Conservation (phyloP, 1,140 invertebrate species). For the Apis dorsata region DNA sequence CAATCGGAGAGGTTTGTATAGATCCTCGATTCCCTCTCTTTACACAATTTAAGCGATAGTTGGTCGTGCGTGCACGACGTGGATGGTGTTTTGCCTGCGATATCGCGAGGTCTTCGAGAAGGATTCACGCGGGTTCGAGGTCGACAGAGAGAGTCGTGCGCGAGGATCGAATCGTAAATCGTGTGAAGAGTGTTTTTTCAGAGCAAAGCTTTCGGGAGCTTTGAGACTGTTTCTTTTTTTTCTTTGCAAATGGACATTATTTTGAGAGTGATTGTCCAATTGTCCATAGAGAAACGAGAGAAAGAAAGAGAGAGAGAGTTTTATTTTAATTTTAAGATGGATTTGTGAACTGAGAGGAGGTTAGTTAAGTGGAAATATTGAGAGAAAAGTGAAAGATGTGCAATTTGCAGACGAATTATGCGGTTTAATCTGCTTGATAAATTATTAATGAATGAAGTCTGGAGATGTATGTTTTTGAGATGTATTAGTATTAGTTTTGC, state of each 20-base stretch:
- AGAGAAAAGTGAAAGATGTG: neutral
- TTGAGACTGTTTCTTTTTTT: too few species aligned
- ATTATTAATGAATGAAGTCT: neutral
- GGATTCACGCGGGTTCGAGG: neutral
- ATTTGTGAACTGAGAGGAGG: too few species aligned
- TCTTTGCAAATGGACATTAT: too few species aligned
- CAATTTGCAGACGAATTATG: neutral
- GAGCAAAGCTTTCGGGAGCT: too few species aligned
- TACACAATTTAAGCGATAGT: neutral
- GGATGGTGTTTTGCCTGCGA: neutral
- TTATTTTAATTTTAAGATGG: neutral
- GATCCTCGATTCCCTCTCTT: slow-evolving; percentile 13
- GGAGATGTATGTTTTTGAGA: neutral
- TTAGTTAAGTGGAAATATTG: neutral
- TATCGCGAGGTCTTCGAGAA: neutral
- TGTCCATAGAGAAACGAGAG: too few species aligned
- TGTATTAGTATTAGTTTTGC: neutral
- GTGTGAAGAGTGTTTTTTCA: too few species aligned
- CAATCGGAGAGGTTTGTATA: slow-evolving; percentile 54
- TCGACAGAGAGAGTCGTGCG: neutral
- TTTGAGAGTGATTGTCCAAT: too few species aligned
- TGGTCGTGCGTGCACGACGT: neutral
- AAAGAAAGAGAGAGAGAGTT: too few species aligned
- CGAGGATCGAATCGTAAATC: neutral
- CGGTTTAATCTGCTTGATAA: slow-evolving; percentile 9